Evolutionary conservation across 2,113 vertebrate species (phyloP), one percentile per base, ranked within the genome.

Genomic region (Synodontis membranacea): DNA sequence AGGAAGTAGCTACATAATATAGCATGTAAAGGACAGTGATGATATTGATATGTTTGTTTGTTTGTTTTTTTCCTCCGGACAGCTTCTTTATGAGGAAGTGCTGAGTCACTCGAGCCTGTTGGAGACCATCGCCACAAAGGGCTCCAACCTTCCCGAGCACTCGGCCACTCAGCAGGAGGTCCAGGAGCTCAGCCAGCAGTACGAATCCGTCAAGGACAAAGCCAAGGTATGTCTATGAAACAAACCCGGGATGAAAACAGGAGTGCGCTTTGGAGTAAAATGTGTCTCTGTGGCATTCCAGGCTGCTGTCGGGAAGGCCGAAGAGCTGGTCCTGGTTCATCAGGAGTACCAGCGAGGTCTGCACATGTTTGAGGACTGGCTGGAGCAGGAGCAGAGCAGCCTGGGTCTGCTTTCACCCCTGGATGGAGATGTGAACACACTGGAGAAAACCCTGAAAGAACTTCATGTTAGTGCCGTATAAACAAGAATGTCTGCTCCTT

Each of bases 51-150:
- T 42, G 2, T 48, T 25, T 79, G 39, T 60, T 10, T 75, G 37
- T 31, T n/a, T 34, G 78, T 39, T 58, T 44, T 85, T 46, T 34
- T 28, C 48, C 89, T 60, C 39, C 89, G 85, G 89, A 50, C 91
- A 99, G 98, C 94, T 99, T 66, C 93, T 99, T 72, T 96, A 93
- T 90, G 98, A 99, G 92, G 98, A 99, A 88, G 96, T 99, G 0
- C 85, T 98, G 91, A 99, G 97, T 93, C 96, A 99, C 88, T 93
- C 91, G 89, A 96, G 95, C 88, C 93, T 98, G 58, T 91, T 99
- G 93, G 96, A 98, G 91, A 97, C 96, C 0, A 98, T 99, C 68
- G 96, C 97, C 89, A 91, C 93, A 88, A 99, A 99, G 94, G 95
- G 96, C 46, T 95, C 94, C 70, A 95, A 95, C 83, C 98, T 99